Evolutionary conservation across 2,888 invertebrate genomes (phyloP).

Genomic region (Catocala sponsa): DNA sequence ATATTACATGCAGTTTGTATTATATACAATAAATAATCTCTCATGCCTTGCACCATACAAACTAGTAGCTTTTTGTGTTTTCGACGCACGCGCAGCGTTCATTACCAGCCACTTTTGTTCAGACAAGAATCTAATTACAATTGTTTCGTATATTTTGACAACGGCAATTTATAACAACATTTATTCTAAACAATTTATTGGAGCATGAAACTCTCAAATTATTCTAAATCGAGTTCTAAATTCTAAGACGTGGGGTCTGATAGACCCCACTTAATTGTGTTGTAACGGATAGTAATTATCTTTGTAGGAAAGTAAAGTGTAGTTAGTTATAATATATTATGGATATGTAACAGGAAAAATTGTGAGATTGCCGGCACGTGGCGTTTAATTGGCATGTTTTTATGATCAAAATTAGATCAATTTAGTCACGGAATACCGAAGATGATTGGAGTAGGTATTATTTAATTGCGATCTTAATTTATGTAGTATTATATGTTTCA

Average conservation of each 20-base stretch:
- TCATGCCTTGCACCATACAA: constrained; percentile 61
- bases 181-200: constrained; percentile 68
- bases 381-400: constrained; percentile 19
- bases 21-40: constrained; percentile 17
- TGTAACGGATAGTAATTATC: constrained; percentile 43
- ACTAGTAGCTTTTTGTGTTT: constrained; percentile 79
- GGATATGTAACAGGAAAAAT: constrained; percentile 20
- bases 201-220: constrained; percentile 64
- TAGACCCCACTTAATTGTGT: constrained; percentile 45
- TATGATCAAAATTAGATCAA: constrained; percentile 18
- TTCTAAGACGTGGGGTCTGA: constrained; percentile 40
- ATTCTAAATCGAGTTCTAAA: constrained; percentile 58
- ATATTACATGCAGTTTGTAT: background rate
- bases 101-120: constrained; percentile 79
- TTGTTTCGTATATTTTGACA: constrained; percentile 85
- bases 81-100: constrained; percentile 79
- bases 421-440: constrained; percentile 20
- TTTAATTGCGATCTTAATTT: constrained; percentile 5
- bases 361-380: constrained; percentile 17
- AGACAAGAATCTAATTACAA: constrained; percentile 84
- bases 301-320: constrained; percentile 33
- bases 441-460: constrained; percentile 13
- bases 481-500: background rate
- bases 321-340: constrained; percentile 29
- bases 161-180: constrained; percentile 81